Evolutionary conservation across 2,797 vertebrate species (phyloP).

Genomic region (Australoheros facetus): DNA sequence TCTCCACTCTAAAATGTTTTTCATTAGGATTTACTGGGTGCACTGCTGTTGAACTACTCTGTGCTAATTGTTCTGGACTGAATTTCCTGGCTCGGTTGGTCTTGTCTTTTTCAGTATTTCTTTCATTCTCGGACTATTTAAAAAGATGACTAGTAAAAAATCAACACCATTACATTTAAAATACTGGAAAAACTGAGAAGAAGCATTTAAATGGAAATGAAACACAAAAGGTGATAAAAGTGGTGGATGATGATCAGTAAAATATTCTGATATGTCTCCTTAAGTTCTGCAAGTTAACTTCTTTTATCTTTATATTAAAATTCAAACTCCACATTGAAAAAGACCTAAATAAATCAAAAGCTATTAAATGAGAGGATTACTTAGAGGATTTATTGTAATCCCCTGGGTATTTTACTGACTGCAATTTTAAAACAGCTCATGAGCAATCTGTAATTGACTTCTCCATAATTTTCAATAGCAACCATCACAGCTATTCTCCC

Average conservation of each 20-base stretch:
- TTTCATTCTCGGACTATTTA: slow-evolving; percentile 22
- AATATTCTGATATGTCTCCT: slow-evolving; percentile 5
- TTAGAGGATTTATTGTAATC: slow-evolving; percentile 64
- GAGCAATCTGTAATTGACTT: slow-evolving; percentile 70
- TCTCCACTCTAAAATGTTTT: slow-evolving; percentile 49
- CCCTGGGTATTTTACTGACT: slow-evolving; percentile 59
- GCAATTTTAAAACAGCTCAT: slow-evolving; percentile 66
- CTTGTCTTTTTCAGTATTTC: slow-evolving; percentile 23
- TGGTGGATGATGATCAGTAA: slow-evolving; percentile 10
- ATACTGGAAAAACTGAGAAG: not conserved
- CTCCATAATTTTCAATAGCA: slow-evolving; percentile 54
- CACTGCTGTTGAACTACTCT: slow-evolving; percentile 16
- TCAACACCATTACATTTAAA: not conserved
- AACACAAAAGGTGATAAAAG: slow-evolving; percentile 1
- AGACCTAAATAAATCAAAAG: slow-evolving; percentile 66
- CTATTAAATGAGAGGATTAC: slow-evolving; percentile 71
- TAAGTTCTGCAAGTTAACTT: slow-evolving; percentile 46
- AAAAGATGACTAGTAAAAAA: slow-evolving; percentile 12
- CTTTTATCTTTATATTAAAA: slow-evolving; percentile 49
- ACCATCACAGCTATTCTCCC: slow-evolving; percentile 36
- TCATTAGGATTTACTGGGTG: slow-evolving; percentile 37
- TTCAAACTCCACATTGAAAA: slow-evolving; percentile 63
- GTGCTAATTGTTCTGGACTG: slow-evolving; percentile 52
- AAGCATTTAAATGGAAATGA: not conserved
- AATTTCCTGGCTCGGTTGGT: slow-evolving; percentile 31